These are phyloP conservation scores for Vombatus ursinus DNA, from an alignment of 2,113 vertebrate species.

Conservation along the genomic window DNA sequence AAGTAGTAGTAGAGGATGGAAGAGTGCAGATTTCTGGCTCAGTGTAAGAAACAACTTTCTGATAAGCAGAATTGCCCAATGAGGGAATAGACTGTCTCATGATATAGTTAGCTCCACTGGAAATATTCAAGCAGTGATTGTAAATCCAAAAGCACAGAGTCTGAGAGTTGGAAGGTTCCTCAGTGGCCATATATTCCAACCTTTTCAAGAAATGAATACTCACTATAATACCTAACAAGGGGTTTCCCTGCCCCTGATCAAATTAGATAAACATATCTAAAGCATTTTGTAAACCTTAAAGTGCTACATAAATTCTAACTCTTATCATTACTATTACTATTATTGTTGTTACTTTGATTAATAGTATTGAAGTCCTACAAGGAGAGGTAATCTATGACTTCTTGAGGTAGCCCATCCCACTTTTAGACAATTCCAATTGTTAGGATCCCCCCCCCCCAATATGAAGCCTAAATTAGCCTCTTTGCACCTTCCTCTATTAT, in stretches of 20 bases:
- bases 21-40: not conserved
- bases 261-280: not conserved
- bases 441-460: not conserved
- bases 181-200: not conserved
- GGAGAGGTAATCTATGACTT: not conserved
- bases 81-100: not conserved
- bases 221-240: not conserved
- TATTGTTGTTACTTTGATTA: not conserved
- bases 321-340: not conserved
- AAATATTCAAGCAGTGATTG: not conserved
- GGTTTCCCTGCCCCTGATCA: not conserved
- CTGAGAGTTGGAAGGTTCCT: not conserved
- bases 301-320: not conserved
- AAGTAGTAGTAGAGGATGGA: not conserved
- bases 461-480: not conserved
- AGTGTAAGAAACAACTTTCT: not conserved
- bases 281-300: not conserved
- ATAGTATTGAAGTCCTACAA: not conserved
- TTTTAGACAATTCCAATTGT: not conserved
- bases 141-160: not conserved
- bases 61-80: not conserved
- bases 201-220: not conserved
- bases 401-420: not conserved
- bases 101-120: not conserved
- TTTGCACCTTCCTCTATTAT: not conserved